phyloP scores from a whole-genome alignment of 2,888 invertebrate genomes.

The Acleris literana region DNA sequence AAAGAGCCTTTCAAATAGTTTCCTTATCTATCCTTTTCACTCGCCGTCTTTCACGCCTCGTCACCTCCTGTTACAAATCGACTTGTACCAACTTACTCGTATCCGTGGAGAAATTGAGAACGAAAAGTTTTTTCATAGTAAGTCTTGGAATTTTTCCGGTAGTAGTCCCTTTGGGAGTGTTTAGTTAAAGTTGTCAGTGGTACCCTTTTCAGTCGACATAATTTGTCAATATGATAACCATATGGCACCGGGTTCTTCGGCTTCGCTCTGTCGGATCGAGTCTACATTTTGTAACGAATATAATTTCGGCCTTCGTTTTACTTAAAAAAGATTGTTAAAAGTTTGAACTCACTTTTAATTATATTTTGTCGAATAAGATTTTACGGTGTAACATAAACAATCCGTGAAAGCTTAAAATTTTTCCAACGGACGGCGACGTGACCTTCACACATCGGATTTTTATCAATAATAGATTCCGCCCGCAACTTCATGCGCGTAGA shows the following conservation, averaged over 20 bases:
- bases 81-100: conserved; percentile 6
- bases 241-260: conserved; percentile 9
- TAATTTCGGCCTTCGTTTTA: neutral
- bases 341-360: no score
- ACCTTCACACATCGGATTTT: no score
- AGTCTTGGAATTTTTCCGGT: neutral
- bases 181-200: neutral
- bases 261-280: neutral
- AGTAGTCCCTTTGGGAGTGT: neutral
- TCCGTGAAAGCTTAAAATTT: no score
- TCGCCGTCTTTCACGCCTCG: conserved; percentile 20
- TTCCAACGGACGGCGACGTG: no score
- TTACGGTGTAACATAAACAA: no score
- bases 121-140: neutral
- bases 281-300: neutral
- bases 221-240: conserved; percentile 26
- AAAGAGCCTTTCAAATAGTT: conserved; percentile 23
- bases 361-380: no score
- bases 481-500: no score
- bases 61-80: conserved; percentile 21
- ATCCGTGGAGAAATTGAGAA: conserved; percentile 8
- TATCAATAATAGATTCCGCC: no score
- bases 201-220: conserved; percentile 22
- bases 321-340: no score
- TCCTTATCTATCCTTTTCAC: conserved; percentile 27